Conservation (phyloP, 1,140 invertebrate genomes). For the Cyphomyrmex costatus region DNA sequence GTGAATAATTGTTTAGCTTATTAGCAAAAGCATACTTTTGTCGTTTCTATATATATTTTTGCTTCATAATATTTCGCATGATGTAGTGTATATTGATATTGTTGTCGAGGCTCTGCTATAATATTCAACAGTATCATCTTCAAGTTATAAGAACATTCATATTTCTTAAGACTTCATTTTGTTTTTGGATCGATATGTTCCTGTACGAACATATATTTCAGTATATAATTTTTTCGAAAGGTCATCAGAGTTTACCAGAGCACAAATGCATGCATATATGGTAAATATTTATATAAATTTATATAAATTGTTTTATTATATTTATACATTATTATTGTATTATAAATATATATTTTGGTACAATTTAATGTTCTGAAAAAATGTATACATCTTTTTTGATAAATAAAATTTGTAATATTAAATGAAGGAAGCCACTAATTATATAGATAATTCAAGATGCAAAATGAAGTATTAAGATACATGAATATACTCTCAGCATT, state of each 20-base stretch:
- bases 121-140: slow-evolving; percentile 49
- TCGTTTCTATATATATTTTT: slow-evolving; percentile 42
- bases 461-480: slow-evolving; percentile 52
- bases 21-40: slow-evolving; percentile 52
- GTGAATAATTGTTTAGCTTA: slow-evolving; percentile 39
- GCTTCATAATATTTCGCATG: slow-evolving; percentile 57
- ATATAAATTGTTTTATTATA: slow-evolving; percentile 19
- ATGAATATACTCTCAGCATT: slow-evolving; percentile 54
- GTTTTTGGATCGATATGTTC: slow-evolving; percentile 12
- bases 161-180: slow-evolving; percentile 55
- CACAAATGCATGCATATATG: no score
- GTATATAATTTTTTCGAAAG: neutral
- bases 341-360: slow-evolving; percentile 16
- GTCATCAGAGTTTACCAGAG: no score
- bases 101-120: slow-evolving; percentile 66
- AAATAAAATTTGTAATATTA: neutral
- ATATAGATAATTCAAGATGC: neutral
- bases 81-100: slow-evolving; percentile 53
- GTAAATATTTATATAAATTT: no score
- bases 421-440: neutral
- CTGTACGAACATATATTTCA: neutral
- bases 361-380: neutral
- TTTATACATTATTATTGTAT: neutral
- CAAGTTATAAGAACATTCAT: slow-evolving; percentile 48
- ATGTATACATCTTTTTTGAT: slow-evolving; percentile 21